Evolutionary conservation across 1,140 invertebrate species (phyloP), one percentile per base, ranked within the genome.

Genomic region (Euura lappo): DNA sequence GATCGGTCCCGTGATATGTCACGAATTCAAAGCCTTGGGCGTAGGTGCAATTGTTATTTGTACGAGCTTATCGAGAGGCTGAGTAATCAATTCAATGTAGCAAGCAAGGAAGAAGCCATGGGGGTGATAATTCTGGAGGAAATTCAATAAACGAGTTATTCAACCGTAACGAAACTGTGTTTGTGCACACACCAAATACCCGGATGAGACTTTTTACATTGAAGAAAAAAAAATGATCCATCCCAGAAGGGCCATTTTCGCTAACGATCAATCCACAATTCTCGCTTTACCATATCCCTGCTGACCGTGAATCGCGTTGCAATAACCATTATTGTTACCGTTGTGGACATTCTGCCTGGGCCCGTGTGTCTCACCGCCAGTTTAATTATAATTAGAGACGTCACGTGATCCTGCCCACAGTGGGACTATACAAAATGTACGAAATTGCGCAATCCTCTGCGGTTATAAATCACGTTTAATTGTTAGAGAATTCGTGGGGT

Each of bases 331-430:
- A 60, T 60, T 60, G 51, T 60, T 60, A 60, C 10, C 51, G 51
- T 60, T 60, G 8, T 60, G 3, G 51, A 60, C 51, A 60, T n/a
- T n/a, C 10, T 2, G 51, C 8, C 51, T 60, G 51, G 51, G 51
- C 51, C 51, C 51, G 51, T 60, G 51, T 60, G 51, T 60, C 51
- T 60, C 51, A 60, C 51, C 51, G 51, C 51, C 51, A 60, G 51
- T 60, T 60, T 60, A 60, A 60, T 60, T 60, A 60, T 60, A 60
- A 60, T 60, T 60, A 60, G 51, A 60, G 51, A 60, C 51, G 51
- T 60, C 51, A 60, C 51, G 51, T 60, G 51, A 60, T 6, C 8
- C 51, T n/a, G 51, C 8, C 8, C 51, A 60, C 51, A 60, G 13
- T 60, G 51, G 51, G 51, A 60, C 51, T n/a, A 60, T 60, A 60